These are phyloP conservation scores for Apamea sordens DNA, from an alignment of 2,888 invertebrate species.

Conservation along the genomic window DNA sequence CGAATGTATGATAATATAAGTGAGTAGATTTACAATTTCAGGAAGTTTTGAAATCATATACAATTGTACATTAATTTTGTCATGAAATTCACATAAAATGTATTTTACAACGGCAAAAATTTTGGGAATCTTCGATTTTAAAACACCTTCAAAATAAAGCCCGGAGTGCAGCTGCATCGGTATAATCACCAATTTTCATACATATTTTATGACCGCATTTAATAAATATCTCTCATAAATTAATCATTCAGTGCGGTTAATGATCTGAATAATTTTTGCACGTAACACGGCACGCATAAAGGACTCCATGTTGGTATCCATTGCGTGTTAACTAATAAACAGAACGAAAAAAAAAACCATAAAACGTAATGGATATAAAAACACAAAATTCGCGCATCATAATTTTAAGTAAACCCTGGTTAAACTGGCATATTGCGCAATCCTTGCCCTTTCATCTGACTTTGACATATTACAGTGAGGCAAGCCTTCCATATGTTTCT, in stretches of 20 bases:
- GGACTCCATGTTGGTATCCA: slow-evolving; percentile 19
- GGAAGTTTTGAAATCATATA: slow-evolving; percentile 3
- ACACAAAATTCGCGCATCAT: slow-evolving; percentile 45
- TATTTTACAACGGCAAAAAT: not conserved
- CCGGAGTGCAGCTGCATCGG: not conserved
- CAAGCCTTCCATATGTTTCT: slow-evolving; percentile 71
- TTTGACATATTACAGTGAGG: slow-evolving; percentile 83
- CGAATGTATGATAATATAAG: not conserved
- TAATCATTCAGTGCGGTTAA: slow-evolving; percentile 36
- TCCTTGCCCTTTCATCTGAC: slow-evolving; percentile 81
- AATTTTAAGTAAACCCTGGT: slow-evolving; percentile 60
- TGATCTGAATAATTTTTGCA: slow-evolving; percentile 45
- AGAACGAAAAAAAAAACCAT: slow-evolving; percentile 12
- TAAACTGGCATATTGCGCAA: slow-evolving; percentile 72
- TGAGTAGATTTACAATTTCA: not conserved
- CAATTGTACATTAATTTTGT: not conserved
- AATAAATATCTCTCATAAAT: slow-evolving; percentile 32
- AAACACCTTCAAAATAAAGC: not conserved
- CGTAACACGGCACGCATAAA: slow-evolving; percentile 10
- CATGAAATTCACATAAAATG: not conserved
- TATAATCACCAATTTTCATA: slow-evolving; percentile 17
- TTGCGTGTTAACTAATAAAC: slow-evolving; percentile 15
- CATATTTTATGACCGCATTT: slow-evolving; percentile 12
- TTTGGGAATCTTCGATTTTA: not conserved
- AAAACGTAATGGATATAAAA: slow-evolving; percentile 39